phyloP scores from a whole-genome alignment of 2,113 vertebrate species.

The Corynorhinus townsendii region DNA sequence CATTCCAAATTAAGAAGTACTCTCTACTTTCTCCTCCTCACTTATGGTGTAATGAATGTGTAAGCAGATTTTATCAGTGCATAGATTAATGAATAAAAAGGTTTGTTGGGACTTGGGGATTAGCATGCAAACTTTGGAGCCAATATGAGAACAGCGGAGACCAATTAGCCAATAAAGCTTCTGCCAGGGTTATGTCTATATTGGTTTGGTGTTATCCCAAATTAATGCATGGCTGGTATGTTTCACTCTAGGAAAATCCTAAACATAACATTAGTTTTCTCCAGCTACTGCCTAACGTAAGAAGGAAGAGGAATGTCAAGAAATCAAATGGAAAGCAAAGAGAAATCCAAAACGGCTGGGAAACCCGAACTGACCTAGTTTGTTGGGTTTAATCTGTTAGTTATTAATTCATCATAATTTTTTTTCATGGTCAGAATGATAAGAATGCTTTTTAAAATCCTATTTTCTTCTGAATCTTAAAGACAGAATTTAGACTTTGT shows the following conservation, averaged over 20 bases:
- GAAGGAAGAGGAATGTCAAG: background rate
- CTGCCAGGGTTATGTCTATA: background rate
- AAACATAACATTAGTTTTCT: background rate
- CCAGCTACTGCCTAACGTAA: background rate
- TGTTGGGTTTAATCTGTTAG: background rate
- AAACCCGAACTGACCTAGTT: background rate
- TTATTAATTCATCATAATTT: background rate
- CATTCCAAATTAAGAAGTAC: background rate
- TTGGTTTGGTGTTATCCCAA: background rate
- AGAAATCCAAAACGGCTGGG: background rate
- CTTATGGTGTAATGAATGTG: background rate
- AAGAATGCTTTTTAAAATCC: background rate
- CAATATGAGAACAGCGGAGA: background rate
- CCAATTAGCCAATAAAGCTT: background rate
- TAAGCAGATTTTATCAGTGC: background rate
- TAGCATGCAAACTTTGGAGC: background rate
- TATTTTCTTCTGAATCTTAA: background rate
- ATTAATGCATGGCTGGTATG: background rate
- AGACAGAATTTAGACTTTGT: background rate
- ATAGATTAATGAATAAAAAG: background rate
- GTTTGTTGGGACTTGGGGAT: slow-evolving; percentile 1
- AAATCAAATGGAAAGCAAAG: slow-evolving; percentile 2
- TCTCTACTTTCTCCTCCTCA: background rate
- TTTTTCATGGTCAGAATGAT: background rate
- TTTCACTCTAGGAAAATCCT: background rate